These are phyloP conservation scores for Siphonodentalium dalli DNA, from an alignment of 2,888 invertebrate species.

Conservation along the genomic window DNA sequence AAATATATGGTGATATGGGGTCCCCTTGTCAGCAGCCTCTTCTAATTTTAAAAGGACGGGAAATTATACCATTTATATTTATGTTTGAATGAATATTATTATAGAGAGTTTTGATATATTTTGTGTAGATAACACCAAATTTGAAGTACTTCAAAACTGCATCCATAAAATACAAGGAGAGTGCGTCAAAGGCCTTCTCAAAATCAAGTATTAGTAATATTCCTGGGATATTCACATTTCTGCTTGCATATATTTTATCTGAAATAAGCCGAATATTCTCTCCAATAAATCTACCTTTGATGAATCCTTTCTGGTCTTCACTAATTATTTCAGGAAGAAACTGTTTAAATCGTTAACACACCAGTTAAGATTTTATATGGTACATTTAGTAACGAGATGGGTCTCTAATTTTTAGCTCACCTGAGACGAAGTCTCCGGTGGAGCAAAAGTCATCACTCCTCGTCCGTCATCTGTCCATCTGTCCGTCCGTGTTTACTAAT, in stretches of 20 bases:
- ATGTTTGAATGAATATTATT: background rate
- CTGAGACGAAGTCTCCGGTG: too few relatives aligned
- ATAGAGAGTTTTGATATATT: constrained; percentile 8
- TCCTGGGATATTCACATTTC: constrained; percentile 2
- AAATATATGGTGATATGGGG: constrained; percentile 6
- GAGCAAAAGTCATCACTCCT: too few relatives aligned
- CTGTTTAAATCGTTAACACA: constrained; percentile 1
- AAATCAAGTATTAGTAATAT: constrained; percentile 6
- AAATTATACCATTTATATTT: constrained; percentile 4
- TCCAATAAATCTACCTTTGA: constrained; percentile 3
- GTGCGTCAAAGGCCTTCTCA: constrained; percentile 9
- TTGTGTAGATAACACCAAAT: constrained; percentile 2
- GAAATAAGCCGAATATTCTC: constrained; percentile 8
- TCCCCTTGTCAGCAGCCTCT: constrained; percentile 9
- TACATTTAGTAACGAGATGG: constrained; percentile 5
- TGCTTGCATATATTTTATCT: constrained; percentile 7
- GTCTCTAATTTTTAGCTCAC: constrained; percentile 12
- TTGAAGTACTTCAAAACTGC: constrained; percentile 1
- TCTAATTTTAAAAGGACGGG: background rate
- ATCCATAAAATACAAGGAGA: background rate
- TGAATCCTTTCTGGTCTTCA: constrained; percentile 8
- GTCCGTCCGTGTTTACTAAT: too few relatives aligned
- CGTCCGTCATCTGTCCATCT: too few relatives aligned
- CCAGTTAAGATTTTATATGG: constrained; percentile 7
- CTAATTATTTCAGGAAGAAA: background rate